Evolutionary conservation across 2,797 vertebrate genomes (phyloP).

Genomic region (Amazona finschi): DNA sequence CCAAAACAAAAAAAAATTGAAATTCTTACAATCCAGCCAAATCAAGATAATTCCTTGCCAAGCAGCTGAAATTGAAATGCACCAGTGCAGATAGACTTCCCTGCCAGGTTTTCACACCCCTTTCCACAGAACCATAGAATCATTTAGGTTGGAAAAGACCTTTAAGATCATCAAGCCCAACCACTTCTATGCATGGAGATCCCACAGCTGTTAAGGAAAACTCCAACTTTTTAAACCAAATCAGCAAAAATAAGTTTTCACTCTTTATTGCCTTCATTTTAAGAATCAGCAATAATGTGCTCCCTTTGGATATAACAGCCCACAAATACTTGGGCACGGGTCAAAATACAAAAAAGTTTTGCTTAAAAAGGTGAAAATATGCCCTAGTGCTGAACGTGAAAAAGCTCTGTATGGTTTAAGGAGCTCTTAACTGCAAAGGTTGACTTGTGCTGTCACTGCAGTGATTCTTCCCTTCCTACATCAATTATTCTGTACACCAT

Average conservation of each 20-base stretch:
- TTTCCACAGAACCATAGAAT: background rate
- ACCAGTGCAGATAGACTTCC: background rate
- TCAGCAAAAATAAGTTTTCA: background rate
- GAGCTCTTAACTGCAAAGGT: background rate
- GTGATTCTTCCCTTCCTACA: background rate
- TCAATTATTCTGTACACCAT: background rate
- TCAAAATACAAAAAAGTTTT: background rate
- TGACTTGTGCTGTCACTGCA: background rate
- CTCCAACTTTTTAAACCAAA: background rate
- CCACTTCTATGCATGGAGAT: background rate
- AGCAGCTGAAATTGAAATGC: background rate
- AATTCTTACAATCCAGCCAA: background rate
- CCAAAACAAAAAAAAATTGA: background rate
- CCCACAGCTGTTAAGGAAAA: background rate
- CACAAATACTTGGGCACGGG: background rate
- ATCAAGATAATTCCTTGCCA: slow-evolving; percentile 1
- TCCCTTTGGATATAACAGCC: background rate
- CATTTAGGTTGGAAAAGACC: background rate
- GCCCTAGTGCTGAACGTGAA: background rate
- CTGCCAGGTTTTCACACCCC: background rate
- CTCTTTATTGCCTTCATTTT: background rate
- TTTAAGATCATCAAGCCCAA: background rate
- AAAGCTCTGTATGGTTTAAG: background rate
- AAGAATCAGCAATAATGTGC: background rate
- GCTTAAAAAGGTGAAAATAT: background rate